Percentiles rank a stretch among this genome's conserved stretches.
These are phyloP conservation scores for Phrynosoma platyrhinos DNA, from an alignment of 2,113 vertebrate species.

Conservation along the genomic window DNA sequence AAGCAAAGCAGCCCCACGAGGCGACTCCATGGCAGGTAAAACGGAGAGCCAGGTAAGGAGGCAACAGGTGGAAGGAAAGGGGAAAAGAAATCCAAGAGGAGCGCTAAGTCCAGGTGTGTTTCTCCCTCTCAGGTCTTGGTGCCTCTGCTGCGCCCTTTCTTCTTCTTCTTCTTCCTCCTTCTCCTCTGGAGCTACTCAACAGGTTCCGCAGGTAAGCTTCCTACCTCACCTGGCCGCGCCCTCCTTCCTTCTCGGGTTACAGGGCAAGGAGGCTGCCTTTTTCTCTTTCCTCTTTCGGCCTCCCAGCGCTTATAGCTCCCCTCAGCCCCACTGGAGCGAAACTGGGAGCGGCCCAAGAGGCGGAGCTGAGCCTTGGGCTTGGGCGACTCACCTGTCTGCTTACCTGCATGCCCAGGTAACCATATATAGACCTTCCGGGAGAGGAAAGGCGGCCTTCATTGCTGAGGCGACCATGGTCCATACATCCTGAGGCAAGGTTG, in stretches of 20 bases:
- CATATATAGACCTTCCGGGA: background rate
- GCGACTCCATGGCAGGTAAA: conserved; percentile 40
- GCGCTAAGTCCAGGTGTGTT: background rate
- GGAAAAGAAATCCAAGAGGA: too few relatives aligned
- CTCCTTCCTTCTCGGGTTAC: conserved; percentile 60
- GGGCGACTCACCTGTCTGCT: background rate
- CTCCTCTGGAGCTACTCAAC: conserved; percentile 52
- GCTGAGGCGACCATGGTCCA: background rate
- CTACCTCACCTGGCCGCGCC: conserved; percentile 29
- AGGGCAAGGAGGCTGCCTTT: background rate
- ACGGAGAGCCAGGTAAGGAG: background rate
- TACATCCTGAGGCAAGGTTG: background rate
- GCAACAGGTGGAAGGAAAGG: background rate
- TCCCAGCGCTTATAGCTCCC: background rate
- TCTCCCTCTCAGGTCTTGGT: background rate
- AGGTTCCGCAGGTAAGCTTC: conserved; percentile 65
- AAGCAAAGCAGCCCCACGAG: background rate
- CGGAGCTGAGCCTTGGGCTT: rapidly evolving
- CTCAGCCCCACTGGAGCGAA: conserved; percentile 44
- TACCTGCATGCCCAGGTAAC: background rate
- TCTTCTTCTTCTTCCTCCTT: background rate
- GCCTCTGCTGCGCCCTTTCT: background rate
- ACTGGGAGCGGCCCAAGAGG: conserved; percentile 36
- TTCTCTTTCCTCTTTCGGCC: background rate
- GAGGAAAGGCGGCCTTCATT: too few relatives aligned